These are phyloP conservation scores for Chrysopa pallens DNA, from an alignment of 1,140 invertebrate species.

Conservation along the genomic window DNA sequence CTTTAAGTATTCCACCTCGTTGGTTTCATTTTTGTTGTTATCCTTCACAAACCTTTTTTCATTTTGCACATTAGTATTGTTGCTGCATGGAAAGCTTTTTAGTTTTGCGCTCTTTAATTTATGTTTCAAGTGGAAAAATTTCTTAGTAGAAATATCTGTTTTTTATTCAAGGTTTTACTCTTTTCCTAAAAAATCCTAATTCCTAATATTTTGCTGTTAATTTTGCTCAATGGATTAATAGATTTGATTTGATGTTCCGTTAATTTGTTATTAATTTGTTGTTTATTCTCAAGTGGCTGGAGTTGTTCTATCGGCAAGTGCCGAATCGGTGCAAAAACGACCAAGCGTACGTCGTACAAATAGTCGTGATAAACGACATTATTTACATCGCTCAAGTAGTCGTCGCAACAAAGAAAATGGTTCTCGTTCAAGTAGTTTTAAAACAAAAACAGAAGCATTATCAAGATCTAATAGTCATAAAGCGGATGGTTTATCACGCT, in stretches of 20 bases:
- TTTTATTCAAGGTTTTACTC: background rate
- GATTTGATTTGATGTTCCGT: too few relatives aligned
- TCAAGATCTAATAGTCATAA: background rate
- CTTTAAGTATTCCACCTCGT: too few relatives aligned
- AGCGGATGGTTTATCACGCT: constrained; percentile 5
- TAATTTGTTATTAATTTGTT: too few relatives aligned
- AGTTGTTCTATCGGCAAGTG: constrained; percentile 42
- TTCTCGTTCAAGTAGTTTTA: constrained; percentile 16
- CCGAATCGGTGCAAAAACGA: constrained; percentile 45
- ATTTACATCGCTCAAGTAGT: constrained; percentile 43
- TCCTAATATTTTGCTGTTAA: background rate
- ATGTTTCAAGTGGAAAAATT: too few relatives aligned
- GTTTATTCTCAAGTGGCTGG: constrained; percentile 23
- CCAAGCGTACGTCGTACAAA: constrained; percentile 40
- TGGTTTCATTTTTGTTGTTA: too few relatives aligned
- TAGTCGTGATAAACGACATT: constrained; percentile 43
- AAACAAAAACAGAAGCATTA: background rate
- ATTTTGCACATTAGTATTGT: too few relatives aligned
- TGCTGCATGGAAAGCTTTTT: too few relatives aligned
- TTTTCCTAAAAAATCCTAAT: background rate
- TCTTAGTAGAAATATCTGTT: background rate
- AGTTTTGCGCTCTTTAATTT: too few relatives aligned
- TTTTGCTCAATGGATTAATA: too few relatives aligned
- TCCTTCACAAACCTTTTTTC: too few relatives aligned
- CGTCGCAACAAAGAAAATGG: constrained; percentile 51